Evolutionary conservation across 2,113 vertebrate species (phyloP).

Genomic region (Scomber colias): DNA sequence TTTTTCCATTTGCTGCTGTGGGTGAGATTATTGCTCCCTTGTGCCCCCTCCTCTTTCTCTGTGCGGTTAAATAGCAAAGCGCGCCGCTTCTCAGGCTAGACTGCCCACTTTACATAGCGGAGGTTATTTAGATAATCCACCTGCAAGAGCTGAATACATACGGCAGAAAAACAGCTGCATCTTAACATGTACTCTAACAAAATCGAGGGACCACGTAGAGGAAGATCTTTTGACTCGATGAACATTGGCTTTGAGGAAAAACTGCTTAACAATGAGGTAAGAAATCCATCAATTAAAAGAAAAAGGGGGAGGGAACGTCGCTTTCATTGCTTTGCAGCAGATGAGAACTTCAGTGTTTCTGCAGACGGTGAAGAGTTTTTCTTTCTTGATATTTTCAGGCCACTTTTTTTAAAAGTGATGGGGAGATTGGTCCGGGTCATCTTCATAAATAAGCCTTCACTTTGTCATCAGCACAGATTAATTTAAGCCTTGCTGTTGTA

Average conservation of each 20-base stretch:
- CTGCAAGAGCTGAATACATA: constrained; percentile 26
- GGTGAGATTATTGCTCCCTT: constrained; percentile 68
- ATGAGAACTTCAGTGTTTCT: not conserved
- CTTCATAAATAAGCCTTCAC: constrained; percentile 36
- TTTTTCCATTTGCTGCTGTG: constrained; percentile 83
- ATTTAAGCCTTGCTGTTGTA: constrained; percentile 61
- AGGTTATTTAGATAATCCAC: constrained; percentile 16
- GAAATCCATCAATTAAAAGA: not conserved
- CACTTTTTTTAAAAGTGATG: not conserved
- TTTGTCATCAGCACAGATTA: constrained; percentile 63
- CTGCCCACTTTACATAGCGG: constrained; percentile 40
- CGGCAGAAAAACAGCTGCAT: not conserved
- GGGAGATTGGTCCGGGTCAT: constrained; percentile 8
- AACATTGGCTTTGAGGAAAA: constrained; percentile 87
- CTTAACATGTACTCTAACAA: constrained; percentile 85
- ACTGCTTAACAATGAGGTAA: constrained; percentile 88
- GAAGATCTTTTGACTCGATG: constrained; percentile 87
- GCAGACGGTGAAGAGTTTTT: not conserved
- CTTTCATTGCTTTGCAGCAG: not conserved
- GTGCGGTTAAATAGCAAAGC: constrained; percentile 80
- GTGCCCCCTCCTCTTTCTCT: constrained; percentile 60
- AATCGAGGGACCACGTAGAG: constrained; percentile 85
- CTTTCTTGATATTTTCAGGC: not conserved
- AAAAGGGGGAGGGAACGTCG: not conserved
- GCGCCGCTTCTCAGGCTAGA: constrained; percentile 46